These are phyloP conservation scores for Lampropteryx suffumata DNA, from an alignment of 2,888 invertebrate genomes.

Conservation along the genomic window DNA sequence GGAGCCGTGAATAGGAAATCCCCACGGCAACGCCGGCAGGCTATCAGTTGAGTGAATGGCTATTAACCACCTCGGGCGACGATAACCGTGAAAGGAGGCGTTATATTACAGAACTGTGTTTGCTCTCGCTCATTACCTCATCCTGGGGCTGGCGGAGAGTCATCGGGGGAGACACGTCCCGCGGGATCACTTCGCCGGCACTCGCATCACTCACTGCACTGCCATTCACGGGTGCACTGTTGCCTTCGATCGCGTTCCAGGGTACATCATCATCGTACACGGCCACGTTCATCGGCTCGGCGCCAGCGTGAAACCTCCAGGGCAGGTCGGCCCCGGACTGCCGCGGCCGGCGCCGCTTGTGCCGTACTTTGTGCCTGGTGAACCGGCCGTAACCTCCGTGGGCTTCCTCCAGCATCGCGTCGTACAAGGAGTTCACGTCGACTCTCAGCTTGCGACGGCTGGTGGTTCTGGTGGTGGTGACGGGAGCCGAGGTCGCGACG, in stretches of 20 bases:
- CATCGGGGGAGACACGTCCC: slow-evolving; percentile 72
- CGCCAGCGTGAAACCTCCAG: slow-evolving; percentile 81
- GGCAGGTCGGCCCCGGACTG: slow-evolving; percentile 66
- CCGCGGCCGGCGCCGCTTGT: slow-evolving; percentile 74
- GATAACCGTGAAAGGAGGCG: slow-evolving; percentile 70
- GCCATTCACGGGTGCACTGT: slow-evolving; percentile 51
- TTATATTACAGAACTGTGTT: slow-evolving; percentile 60
- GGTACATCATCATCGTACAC: slow-evolving; percentile 80
- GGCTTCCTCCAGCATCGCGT: slow-evolving; percentile 72
- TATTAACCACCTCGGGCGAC: slow-evolving; percentile 77
- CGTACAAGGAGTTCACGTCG: slow-evolving; percentile 65
- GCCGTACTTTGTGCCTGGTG: slow-evolving; percentile 72
- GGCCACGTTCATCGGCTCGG: slow-evolving; percentile 75
- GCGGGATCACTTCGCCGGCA: slow-evolving; percentile 60
- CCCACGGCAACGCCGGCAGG: slow-evolving; percentile 62
- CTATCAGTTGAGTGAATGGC: slow-evolving; percentile 72
- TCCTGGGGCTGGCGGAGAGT: slow-evolving; percentile 68
- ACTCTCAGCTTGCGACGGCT: slow-evolving; percentile 64
- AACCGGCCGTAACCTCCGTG: slow-evolving; percentile 64
- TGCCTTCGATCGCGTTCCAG: slow-evolving; percentile 75
- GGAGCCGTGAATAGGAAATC: slow-evolving; percentile 64
- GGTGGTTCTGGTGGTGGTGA: slow-evolving; percentile 40
- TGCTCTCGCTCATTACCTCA: slow-evolving; percentile 71
- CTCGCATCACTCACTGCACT: slow-evolving; percentile 77
- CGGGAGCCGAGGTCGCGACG: slow-evolving; percentile 43